Base-by-base conservation (phyloP, 2,888 invertebrate species). In the Orthosia cruda region DNA sequence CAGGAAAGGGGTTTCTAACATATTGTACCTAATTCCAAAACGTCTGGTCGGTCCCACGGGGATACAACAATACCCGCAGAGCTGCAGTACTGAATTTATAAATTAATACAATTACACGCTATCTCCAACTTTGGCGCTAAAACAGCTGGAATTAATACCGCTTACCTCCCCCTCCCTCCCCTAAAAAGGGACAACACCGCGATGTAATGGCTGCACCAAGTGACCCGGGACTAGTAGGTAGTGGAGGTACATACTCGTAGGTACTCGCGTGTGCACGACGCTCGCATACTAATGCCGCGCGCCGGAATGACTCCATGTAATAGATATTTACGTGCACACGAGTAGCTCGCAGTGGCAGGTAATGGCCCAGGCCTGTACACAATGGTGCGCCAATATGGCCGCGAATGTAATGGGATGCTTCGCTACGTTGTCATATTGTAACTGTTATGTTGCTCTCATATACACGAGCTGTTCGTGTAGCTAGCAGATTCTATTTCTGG, bases 251-350 rank as follows among this genome's bases (percentile, higher is more conserved):
- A 26, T 20, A 20, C 47, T 58, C 26, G 26, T 12, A 40, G 13
- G 47, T n/a, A 49, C 32, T 26, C n/a, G 20, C 11, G 63, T 13
- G 52, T 23, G 61, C 57, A 16, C 81, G 71, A 26, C 47, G n/a
- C 63, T 50, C 23, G 81, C 75, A 80, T 82, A 23, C 71, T 66
- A 69, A 80, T 81, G 68, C 52, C 40, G 64, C 47, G 68, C 47
- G 50, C 26, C 45, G 26, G 49, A 61, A 52, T 18, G 68, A 71
- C 76, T 71, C 69, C 81, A 47, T 69, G 61, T 80, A 83, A 83
- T 63, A 83, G 80, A 70, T 81, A 73, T 83, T 73, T 69, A 83
- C 69, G 84, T 83, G 78, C 65, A 45, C 45, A 40, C 68, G 71
- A 59, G 68, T 71, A 45, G 23, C 55, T 74, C 50, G 52, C 55